phyloP scores from a whole-genome alignment of 2,113 vertebrate genomes.

The Silurus glanis region DNA sequence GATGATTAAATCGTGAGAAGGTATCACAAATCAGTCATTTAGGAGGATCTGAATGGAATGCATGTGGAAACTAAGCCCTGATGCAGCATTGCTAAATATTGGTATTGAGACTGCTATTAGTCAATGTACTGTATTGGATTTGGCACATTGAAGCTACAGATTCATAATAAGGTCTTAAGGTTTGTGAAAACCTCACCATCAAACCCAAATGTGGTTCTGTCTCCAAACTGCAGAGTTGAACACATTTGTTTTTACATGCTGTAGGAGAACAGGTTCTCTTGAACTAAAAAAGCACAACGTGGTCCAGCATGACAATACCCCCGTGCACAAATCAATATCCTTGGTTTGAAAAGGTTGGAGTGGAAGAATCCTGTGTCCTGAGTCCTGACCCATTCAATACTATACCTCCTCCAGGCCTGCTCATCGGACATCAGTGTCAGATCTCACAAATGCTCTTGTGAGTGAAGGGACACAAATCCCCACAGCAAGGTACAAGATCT shows the following conservation, averaged over 20 bases:
- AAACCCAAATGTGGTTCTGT: not conserved
- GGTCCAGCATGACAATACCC: not conserved
- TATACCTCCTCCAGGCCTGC: not conserved
- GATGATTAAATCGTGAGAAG: not conserved
- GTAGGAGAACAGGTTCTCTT: not conserved
- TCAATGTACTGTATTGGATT: too few species aligned
- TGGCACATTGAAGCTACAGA: not conserved
- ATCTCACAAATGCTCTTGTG: not conserved
- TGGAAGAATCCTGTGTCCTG: not conserved
- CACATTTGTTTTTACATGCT: not conserved
- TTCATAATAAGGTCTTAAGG: not conserved
- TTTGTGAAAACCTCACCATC: not conserved
- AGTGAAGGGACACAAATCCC: not conserved
- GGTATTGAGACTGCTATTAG: not conserved
- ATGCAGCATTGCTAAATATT: not conserved
- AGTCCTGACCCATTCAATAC: not conserved
- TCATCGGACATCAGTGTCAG: not conserved
- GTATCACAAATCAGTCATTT: not conserved
- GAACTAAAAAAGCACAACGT: not conserved
- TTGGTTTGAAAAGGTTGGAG: not conserved
- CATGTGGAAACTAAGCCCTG: not conserved
- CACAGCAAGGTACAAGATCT: not conserved
- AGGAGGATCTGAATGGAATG: not conserved
- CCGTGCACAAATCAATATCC: not conserved
- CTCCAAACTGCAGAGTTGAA: not conserved